Evolutionary conservation across 2,113 vertebrate genomes (phyloP), one percentile per base, ranked within the genome.

Genomic region (Dicentrarchus labrax): DNA sequence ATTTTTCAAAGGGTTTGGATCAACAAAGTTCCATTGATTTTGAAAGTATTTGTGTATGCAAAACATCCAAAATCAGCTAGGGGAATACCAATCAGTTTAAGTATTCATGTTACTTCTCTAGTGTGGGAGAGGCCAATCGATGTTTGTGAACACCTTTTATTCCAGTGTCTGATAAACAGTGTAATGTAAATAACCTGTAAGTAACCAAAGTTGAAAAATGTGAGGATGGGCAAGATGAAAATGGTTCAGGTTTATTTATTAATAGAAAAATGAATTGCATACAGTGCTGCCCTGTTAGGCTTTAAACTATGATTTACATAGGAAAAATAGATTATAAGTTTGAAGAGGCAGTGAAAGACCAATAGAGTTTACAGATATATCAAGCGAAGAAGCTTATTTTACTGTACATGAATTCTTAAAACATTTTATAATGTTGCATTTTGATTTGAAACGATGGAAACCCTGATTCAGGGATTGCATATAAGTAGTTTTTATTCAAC

Each of bases 21-120:
- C 77, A 81, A 72, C 54, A 60, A 74, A 75, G 57, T 80, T 60
- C 13, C 15, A 86, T 73, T 80, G 78, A 84, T 77, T 82, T 65
- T 24, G 12, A 50, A 88, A 64, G 73, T 51, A 77, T 77, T 62
- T 88, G 53, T 47, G 60, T 75, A 81, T 76, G 71, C 51, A 68
- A 77, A 72, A 70, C 41, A 39, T 30, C 59, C 12, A 67, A 64
- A 74, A 73, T 82, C 61, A 75, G 60, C 56, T 39, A 36, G 24
- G 10, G 66, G 73, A 81, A 83, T 78, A 80, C 39, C 38, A 66
- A 68, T 73, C 7, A 71, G 60, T 72, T 64, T n/a, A 43, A 43
- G 77, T n/a, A 51, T 71, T 60, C 38, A 7, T 0, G 15, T 54
- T 54, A 66, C 22, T n/a, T 45, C 8, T 54, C 47, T 66, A n/a